Evolutionary conservation across 92 coral and sea anemone species (phyloP).

Genomic region (Pocillopora grandis): DNA sequence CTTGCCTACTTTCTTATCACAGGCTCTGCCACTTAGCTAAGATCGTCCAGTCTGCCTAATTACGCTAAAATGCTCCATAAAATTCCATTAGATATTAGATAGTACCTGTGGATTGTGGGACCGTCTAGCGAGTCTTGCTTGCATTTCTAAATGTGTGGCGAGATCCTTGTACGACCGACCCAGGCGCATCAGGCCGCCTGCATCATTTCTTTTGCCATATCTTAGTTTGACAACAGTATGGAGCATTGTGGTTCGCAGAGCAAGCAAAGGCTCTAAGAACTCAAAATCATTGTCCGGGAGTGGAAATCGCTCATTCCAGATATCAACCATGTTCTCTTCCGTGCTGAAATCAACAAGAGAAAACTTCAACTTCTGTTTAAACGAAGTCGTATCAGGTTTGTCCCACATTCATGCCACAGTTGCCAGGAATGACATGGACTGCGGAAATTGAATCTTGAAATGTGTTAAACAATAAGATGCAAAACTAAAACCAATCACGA

Average conservation of each 20-base stretch:
- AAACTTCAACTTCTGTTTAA: not conserved
- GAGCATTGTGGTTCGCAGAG: constrained; percentile 79
- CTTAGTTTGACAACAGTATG: constrained; percentile 74
- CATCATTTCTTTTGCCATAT: not conserved
- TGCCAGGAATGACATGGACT: too few species aligned
- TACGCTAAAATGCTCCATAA: not conserved
- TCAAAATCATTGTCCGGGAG: constrained; percentile 89
- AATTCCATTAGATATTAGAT: not conserved
- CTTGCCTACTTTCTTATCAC: too few species aligned
- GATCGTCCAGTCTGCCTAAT: too few species aligned
- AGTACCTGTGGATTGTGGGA: constrained; percentile 86
- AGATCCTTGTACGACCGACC: constrained; percentile 74
- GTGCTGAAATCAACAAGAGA: not conserved
- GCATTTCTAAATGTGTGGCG: constrained; percentile 74
- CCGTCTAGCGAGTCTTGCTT: constrained; percentile 85
- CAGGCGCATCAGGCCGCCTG: constrained; percentile 39
- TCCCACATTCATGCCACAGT: too few species aligned
- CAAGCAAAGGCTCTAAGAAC: constrained; percentile 89
- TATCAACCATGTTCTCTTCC: constrained; percentile 40
- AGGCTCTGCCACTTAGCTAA: too few species aligned
- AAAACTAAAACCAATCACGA: too few species aligned
- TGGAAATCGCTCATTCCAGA: constrained; percentile 79
- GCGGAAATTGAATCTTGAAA: too few species aligned
- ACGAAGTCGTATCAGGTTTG: too few species aligned
- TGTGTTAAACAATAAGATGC: too few species aligned